These are phyloP conservation scores for Lochmaea crataegi DNA, from an alignment of 2,888 invertebrate genomes.

Conservation along the genomic window DNA sequence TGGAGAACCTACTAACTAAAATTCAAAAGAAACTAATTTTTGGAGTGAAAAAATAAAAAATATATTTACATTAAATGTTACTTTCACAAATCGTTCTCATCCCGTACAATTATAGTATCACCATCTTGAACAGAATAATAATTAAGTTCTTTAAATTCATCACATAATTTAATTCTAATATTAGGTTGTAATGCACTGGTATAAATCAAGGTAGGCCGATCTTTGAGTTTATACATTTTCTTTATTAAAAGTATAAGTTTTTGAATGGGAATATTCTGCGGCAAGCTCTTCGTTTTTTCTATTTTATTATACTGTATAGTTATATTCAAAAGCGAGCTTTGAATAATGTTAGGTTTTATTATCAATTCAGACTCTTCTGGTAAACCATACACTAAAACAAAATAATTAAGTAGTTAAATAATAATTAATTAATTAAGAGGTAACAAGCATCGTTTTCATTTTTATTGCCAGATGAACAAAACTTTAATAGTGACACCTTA, in stretches of 20 bases:
- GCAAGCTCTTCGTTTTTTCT: conserved; percentile 75
- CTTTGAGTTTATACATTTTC: conserved; percentile 74
- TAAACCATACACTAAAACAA: conserved; percentile 80
- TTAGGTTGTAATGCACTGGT: conserved; percentile 72
- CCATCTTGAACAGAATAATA: conserved; percentile 88
- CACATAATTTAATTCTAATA: conserved; percentile 81
- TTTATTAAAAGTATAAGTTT: conserved; percentile 85
- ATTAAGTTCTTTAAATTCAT: conserved; percentile 83
- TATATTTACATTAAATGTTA: conserved; percentile 23
- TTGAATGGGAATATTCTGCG: conserved; percentile 83
- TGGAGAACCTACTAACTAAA: too few relatives aligned
- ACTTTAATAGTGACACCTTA: too few relatives aligned
- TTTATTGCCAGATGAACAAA: too few relatives aligned
- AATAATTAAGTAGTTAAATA: conserved; percentile 9
- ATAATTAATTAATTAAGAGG: too few relatives aligned
- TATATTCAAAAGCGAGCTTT: conserved; percentile 75
- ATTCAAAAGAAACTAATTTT: not conserved
- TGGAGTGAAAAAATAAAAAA: conserved; percentile 22
- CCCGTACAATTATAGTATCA: conserved; percentile 75
- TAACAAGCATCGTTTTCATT: too few relatives aligned
- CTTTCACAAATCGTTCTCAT: conserved; percentile 20
- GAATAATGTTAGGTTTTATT: conserved; percentile 71
- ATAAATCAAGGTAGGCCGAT: conserved; percentile 66
- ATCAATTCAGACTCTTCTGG: conserved; percentile 81
- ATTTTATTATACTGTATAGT: conserved; percentile 69